Base-by-base conservation (phyloP, 2,113 vertebrate species). In the Machaerirhynchus nigripectus region DNA sequence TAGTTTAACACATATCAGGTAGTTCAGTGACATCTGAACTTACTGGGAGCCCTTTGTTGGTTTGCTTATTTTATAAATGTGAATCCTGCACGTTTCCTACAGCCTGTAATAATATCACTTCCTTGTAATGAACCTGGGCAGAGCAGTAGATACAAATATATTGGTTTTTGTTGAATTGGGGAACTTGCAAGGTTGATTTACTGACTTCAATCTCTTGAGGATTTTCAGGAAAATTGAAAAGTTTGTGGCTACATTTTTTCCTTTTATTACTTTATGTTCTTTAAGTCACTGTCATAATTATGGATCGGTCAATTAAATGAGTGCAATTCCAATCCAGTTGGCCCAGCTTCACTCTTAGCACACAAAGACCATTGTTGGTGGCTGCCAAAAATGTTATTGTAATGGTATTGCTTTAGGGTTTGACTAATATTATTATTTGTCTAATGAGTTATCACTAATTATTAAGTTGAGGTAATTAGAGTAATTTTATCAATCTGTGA, bases 21-120 rank as follows among this genome's bases (percentile, higher is more conserved):
- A 22, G 15, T 37, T 60, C 23, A 37, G 0, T 44, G 61, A 20
- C 12, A 22, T 5, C 10, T 70, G 61, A 70, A 56, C 11, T 61
- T 52, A 7, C 16, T 40, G 31, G 10, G n/a, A 42, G 31, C 20
- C 39, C 39, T 61, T 56, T 67, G 23, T 68, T 65, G 20, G 5
- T 52, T 61, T 76, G 47, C 13, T 67, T 79, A 31, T 23, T 65
- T 94, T 22, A 30, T 8, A 56, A 67, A 10, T 89, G 26, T 39
- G 24, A 53, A 53, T 73, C 6, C 11, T 21, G 3, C 35, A 31
- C 0, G 0, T 53, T 63, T 60, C 23, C 42, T 57, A 40, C 4
- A 57, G 11, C 26, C 74, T 71, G 31, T 61, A 71, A 16, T 68
- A 39, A 27, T 39, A 14, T 7, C 10, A 37, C 4, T 67, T 80